A percentile compares a stretch with the other conserved stretches of the same genome.
phyloP scores from a whole-genome alignment of 2,797 vertebrate genomes.

The Phyllotis vaccarum region DNA sequence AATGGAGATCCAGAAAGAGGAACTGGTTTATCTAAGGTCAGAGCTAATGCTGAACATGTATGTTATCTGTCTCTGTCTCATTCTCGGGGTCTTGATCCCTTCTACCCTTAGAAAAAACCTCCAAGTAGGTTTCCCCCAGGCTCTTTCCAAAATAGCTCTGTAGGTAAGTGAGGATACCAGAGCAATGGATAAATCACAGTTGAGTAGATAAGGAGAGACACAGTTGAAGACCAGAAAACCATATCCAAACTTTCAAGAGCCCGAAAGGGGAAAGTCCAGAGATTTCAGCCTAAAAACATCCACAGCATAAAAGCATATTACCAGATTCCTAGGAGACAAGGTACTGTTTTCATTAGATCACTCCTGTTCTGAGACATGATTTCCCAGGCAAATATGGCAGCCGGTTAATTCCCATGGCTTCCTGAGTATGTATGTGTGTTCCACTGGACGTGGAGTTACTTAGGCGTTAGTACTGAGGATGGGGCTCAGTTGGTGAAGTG shows the following conservation, averaged over 20 bases:
- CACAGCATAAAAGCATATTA: not conserved
- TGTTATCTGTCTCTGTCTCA: not conserved
- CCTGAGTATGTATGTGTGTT: not conserved
- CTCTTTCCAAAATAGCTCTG: not conserved
- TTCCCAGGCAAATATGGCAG: not conserved
- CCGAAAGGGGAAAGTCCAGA: not conserved
- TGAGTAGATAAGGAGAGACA: not conserved
- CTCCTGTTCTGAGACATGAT: not conserved
- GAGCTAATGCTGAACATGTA: not conserved
- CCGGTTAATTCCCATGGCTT: not conserved
- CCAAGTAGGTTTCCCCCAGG: not conserved
- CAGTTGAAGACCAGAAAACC: not conserved
- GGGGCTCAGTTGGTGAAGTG: not conserved
- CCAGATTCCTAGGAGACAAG: not conserved
- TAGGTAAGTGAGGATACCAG: not conserved
- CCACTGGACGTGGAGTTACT: not conserved
- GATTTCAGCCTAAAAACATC: not conserved
- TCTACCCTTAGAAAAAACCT: not conserved
- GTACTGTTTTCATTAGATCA: not conserved
- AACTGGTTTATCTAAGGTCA: not conserved
- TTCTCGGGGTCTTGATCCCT: not conserved
- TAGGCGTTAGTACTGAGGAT: not conserved
- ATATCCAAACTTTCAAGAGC: not conserved
- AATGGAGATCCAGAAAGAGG: not conserved
- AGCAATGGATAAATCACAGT: not conserved